Base-by-base conservation (phyloP, 2,797 vertebrate species). In the Carduelis carduelis region DNA sequence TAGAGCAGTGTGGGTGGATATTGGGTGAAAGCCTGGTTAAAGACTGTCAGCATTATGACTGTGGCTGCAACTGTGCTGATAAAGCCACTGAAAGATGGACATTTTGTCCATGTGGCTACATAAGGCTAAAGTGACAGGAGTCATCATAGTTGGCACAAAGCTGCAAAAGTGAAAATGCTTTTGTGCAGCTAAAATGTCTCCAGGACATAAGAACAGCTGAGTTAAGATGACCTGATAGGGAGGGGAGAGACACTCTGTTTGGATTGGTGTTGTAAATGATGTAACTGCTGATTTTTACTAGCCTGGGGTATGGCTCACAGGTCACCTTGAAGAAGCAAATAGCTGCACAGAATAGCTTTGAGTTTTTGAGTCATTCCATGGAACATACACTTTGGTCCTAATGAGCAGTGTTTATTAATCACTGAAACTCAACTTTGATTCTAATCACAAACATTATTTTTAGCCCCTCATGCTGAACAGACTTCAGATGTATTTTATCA, bases 301-400 rank as follows among this genome's bases (percentile, higher is more conserved):
- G 66, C 44, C 49, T 79, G 53, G 50, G 60, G 11, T 70, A 79
- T 55, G 60, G 77, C 63, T 86, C 70, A 76, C n/a, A 57, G 83
- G 74, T 95, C 93, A 86, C 77, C 70, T 89, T 90, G 86, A 91
- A 79, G 66, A 95, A 95, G 50, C 85, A 95, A 91, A 88, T 49
- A 93, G n/a, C 68, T 63, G 37, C 11, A 56, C 44, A 83, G 64
- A 83, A 44, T 21, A 84, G n/a, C 63, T 66, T 43, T n/a, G 57
- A 49, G 56, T 35, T 77, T 91, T 91, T 95, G 85, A 93, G 63
- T 92, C 76, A 79, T 90, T 35, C 43, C 59, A 78, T 83, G 69
- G 77, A 88, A 75, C 11, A 27, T 44, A 64, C 41, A 11, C 61
- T 80, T 87, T 83, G 57, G 32, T 83, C 74, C 60, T 74, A 66